These are phyloP conservation scores for Helarctos malayanus DNA, from an alignment of 2,797 vertebrate genomes.

Conservation along the genomic window DNA sequence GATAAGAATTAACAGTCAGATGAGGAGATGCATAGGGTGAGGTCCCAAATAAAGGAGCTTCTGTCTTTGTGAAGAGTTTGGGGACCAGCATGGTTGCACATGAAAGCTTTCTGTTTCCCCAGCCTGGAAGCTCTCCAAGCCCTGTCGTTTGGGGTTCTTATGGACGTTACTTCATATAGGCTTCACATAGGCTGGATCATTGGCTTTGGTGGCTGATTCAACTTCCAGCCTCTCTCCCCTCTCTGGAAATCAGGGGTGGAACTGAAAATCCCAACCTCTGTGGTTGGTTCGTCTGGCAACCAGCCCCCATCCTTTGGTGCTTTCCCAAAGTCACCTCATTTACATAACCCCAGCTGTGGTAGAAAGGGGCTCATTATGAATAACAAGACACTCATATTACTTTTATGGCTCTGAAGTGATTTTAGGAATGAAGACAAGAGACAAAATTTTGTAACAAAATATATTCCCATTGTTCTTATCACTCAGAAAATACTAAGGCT, in stretches of 20 bases:
- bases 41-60: not conserved
- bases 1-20: not conserved
- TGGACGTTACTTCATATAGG: not conserved
- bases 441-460: not conserved
- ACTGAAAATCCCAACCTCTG: not conserved
- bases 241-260: not conserved
- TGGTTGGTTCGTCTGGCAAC: not conserved
- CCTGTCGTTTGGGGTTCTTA: not conserved
- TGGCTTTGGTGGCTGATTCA: not conserved
- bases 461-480: not conserved
- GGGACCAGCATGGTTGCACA: rapidly evolving
- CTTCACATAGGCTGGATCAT: not conserved
- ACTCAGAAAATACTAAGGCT: not conserved
- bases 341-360: not conserved
- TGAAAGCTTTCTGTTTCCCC: not conserved
- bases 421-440: not conserved
- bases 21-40: too few species aligned
- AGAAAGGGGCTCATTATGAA: not conserved
- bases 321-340: not conserved
- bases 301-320: not conserved
- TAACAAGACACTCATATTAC: too few species aligned
- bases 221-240: not conserved
- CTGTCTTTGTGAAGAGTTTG: not conserved
- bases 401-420: not conserved
- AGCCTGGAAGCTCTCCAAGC: not conserved